Percentiles rank a stretch among this genome's conserved stretches.
These are phyloP conservation scores for Drosophila antonietae DNA, from an alignment of 2,888 invertebrate species.

Conservation along the genomic window DNA sequence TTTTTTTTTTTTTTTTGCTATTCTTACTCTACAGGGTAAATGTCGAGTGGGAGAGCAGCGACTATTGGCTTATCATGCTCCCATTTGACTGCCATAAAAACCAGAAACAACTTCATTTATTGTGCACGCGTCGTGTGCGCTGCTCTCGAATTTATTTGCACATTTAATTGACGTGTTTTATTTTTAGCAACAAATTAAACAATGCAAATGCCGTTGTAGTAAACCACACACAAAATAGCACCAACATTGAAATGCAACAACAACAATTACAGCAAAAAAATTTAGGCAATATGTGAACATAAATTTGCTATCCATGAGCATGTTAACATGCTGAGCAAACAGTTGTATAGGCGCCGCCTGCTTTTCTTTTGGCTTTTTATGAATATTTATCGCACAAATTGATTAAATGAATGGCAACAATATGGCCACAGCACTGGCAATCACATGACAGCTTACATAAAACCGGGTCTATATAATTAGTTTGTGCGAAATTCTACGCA, in stretches of 20 bases:
- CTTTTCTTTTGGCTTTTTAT: conserved; percentile 52
- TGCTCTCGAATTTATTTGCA: conserved; percentile 54
- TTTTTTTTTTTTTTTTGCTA: neutral
- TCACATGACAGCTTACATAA: conserved; percentile 58
- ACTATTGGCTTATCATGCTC: conserved; percentile 36
- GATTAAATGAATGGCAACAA: conserved; percentile 47
- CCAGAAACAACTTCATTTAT: conserved; percentile 37
- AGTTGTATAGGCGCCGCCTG: conserved; percentile 47
- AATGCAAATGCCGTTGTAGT: conserved; percentile 48
- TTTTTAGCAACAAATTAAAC: conserved; percentile 66
- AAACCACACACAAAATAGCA: conserved; percentile 16
- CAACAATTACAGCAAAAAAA: conserved; percentile 30
- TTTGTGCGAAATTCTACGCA: conserved; percentile 55
- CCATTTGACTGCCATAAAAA: conserved; percentile 35
- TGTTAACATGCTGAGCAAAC: conserved; percentile 63
- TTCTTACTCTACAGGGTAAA: conserved; percentile 19
- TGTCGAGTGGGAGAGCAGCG: neutral
- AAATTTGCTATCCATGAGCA: conserved; percentile 16
- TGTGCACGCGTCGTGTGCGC: conserved; percentile 39
- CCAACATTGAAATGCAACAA: conserved; percentile 25
- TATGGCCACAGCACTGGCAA: conserved; percentile 32
- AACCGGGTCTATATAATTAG: conserved; percentile 44
- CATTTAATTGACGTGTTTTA: conserved; percentile 66
- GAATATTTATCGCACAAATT: conserved; percentile 64
- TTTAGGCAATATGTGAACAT: conserved; percentile 52